Conservation (phyloP, 2,888 invertebrate species). For the Drosophila mimica region DNA sequence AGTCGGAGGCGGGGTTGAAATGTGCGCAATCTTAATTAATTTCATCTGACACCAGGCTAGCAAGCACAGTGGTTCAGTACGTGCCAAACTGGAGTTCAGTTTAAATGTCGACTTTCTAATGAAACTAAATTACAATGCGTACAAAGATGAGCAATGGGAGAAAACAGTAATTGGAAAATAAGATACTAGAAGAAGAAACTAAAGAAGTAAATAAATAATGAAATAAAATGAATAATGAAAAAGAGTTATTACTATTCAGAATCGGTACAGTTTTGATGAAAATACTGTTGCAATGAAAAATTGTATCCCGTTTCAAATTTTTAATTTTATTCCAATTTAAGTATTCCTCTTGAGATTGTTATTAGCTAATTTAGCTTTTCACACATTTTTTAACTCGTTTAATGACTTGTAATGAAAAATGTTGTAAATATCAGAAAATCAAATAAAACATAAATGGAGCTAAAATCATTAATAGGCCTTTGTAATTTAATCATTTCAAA, state of each 20-base stretch:
- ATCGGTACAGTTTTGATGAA: not conserved
- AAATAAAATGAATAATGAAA: too few species aligned
- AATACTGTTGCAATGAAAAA: not conserved
- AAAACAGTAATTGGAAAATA: not conserved
- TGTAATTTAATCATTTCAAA: not conserved
- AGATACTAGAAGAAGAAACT: not conserved
- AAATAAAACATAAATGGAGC: not conserved
- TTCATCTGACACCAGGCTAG: conserved; percentile 31
- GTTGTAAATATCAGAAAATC: not conserved
- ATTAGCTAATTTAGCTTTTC: not conserved
- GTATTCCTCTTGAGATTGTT: not conserved
- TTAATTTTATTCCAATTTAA: not conserved
- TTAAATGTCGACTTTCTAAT: not conserved
- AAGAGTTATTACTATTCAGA: not conserved
- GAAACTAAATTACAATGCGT: not conserved
- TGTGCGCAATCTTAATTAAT: conserved; percentile 68
- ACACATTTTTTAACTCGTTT: not conserved
- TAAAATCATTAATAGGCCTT: not conserved
- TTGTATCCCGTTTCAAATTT: not conserved
- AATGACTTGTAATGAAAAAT: not conserved
- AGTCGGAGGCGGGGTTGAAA: conserved; percentile 22
- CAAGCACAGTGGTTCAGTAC: conserved; percentile 41
- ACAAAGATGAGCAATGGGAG: not conserved
- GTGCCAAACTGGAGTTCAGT: not conserved
- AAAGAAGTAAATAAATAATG: not conserved